Evolutionary conservation across 2,888 invertebrate species (phyloP).

Genomic region (Dusona sp.): DNA sequence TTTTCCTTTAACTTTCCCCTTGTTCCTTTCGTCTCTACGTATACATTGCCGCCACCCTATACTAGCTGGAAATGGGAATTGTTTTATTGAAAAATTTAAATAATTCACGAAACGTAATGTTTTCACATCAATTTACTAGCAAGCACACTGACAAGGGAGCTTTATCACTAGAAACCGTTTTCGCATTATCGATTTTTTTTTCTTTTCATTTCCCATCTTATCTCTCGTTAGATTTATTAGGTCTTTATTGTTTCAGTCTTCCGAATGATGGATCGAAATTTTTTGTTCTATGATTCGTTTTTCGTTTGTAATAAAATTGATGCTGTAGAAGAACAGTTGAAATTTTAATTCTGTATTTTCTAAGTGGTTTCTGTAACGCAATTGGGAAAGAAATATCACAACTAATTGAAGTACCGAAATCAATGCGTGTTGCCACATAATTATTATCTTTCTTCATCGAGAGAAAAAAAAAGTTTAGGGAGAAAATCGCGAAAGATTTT

Average conservation of each 20-base stretch:
- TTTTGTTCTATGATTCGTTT: background rate
- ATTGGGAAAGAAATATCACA: background rate
- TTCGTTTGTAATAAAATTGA: too few species aligned
- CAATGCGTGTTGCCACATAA: background rate
- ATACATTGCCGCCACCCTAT: background rate
- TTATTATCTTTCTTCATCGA: slow-evolving; percentile 5
- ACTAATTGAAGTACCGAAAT: background rate
- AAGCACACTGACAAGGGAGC: slow-evolving; percentile 14
- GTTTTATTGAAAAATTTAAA: slow-evolving; percentile 59
- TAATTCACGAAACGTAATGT: slow-evolving; percentile 50
- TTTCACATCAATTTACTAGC: slow-evolving; percentile 41
- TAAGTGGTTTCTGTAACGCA: background rate
- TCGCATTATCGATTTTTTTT: slow-evolving; percentile 33
- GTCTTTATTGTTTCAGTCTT: slow-evolving; percentile 15
- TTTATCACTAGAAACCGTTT: slow-evolving; percentile 27
- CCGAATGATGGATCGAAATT: background rate
- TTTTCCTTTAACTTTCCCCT: background rate
- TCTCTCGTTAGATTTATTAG: slow-evolving; percentile 2
- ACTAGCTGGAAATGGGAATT: slow-evolving; percentile 28
- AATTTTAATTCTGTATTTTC: background rate
- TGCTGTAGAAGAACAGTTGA: background rate
- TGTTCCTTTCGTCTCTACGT: slow-evolving; percentile 11
- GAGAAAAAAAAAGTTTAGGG: background rate
- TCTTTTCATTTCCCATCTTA: background rate
- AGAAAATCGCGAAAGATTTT: slow-evolving; percentile 46